Evolutionary conservation across 2,113 vertebrate species (phyloP), one percentile per base, ranked within the genome.

Genomic region (Illadopsis cleaveri): DNA sequence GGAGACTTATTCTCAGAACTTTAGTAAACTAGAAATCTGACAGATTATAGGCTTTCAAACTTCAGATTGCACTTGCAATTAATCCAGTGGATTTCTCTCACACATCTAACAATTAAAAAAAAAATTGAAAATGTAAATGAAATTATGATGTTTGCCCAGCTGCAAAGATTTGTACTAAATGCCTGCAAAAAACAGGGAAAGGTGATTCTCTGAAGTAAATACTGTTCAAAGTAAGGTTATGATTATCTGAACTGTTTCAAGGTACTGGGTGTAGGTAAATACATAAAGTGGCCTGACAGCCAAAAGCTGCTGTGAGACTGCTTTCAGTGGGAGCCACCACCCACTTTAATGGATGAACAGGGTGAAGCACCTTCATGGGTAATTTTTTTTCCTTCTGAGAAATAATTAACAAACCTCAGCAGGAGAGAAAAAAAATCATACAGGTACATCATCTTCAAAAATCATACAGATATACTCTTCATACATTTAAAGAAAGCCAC

Each of bases 1-100:
- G 86, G 56, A 91, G 91, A 86, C 45, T 75, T 87, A 66, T 23
- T 71, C 47, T 76, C 50, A 35, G 35, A 86, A 88, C 68, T 85
- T 84, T 85, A 84, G 38, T 42, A 33, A 83, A 73, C 48, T 71
- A n/a, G 28, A 79, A 80, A 75, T 75, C 48, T 44, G 73, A 54
- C 15, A 84, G 40, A 71, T 69, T 44, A 83, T 28, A 51, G 21
- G 30, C 31, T 82, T 90, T 81, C 53, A 64, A 77, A 45, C 30
- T 75, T 72, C 31, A 66, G 56, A 40, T 40, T 82, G 75, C 40
- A 54, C 57, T 81, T 95, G 24, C 6, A 88, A 17, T 70, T 80
- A 76, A 92, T 88, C 45, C 33, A 50, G 6, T 38, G 22, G 50
- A 58, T 75, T 93, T 94, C 9, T 45, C 38, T 47, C 47, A n/a